A percentile compares a stretch with the other conserved stretches of the same genome.
Evolutionary conservation across 2,888 invertebrate genomes (phyloP).

Genomic region (Philonicus albiceps): DNA sequence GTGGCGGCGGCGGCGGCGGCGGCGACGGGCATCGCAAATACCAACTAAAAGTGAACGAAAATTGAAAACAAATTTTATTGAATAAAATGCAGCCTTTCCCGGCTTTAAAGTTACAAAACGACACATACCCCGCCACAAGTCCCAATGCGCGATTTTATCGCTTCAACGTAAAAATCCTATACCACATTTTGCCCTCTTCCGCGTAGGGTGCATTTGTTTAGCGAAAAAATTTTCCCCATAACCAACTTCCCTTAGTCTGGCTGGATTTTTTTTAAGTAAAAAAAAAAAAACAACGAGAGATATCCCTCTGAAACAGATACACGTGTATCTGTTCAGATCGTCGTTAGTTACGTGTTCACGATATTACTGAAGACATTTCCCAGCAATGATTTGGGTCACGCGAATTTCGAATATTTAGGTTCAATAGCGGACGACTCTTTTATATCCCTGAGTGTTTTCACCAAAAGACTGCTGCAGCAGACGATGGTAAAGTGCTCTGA

Average conservation of each 20-base stretch:
- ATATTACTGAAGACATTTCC: neutral
- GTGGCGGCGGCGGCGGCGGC: neutral
- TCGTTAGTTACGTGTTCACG: neutral
- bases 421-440: neutral
- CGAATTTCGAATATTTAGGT: neutral
- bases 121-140: neutral
- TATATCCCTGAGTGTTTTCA: neutral
- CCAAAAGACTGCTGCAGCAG: neutral
- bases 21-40: neutral
- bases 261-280: neutral
- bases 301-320: neutral
- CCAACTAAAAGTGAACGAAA: slow-evolving; percentile 27
- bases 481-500: neutral
- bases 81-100: slow-evolving; percentile 25
- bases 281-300: neutral
- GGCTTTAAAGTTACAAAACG: slow-evolving; percentile 20
- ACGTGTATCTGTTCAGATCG: neutral
- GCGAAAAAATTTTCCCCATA: slow-evolving; percentile 7
- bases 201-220: neutral
- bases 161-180: neutral
- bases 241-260: slow-evolving; percentile 2
- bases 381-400: neutral
- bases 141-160: neutral
- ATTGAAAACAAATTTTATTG: slow-evolving; percentile 35
- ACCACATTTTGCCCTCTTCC: neutral